Evolutionary conservation across 2,113 vertebrate genomes (phyloP).

Genomic region (Paratilapia polleni): DNA sequence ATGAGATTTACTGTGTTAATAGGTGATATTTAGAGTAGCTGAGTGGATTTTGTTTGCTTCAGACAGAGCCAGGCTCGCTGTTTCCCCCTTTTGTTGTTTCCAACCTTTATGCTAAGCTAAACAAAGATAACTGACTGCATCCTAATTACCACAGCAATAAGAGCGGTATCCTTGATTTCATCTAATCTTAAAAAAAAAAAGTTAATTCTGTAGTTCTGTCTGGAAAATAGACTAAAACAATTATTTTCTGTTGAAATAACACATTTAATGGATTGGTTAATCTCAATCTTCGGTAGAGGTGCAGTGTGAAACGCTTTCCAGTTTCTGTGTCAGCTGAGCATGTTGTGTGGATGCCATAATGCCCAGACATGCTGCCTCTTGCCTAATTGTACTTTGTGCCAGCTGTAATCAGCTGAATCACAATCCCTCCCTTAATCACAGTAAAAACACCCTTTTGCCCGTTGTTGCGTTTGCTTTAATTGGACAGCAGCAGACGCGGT

Average conservation of each 20-base stretch:
- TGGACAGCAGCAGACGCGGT: slow-evolving; percentile 10
- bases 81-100: background rate
- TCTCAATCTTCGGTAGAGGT: too few relatives aligned
- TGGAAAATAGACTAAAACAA: too few relatives aligned
- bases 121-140: too few relatives aligned
- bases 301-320: too few relatives aligned
- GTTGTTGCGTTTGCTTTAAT: slow-evolving; percentile 35
- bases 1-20: too few relatives aligned
- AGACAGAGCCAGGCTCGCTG: background rate
- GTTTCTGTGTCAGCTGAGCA: background rate
- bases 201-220: too few relatives aligned
- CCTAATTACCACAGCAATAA: too few relatives aligned
- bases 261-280: background rate
- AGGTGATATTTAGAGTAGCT: background rate
- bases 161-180: too few relatives aligned
- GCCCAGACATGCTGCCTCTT: background rate
- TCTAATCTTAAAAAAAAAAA: too few relatives aligned
- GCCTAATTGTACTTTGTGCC: slow-evolving; percentile 14
- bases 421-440: slow-evolving; percentile 15
- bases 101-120: too few relatives aligned
- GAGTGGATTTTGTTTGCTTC: background rate
- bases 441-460: slow-evolving; percentile 1
- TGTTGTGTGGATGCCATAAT: background rate
- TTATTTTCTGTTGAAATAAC: background rate
- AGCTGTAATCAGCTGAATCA: slow-evolving; percentile 24